These are phyloP conservation scores for Periophthalmodon schlosseri DNA, from an alignment of 2,113 vertebrate species.

Conservation along the genomic window DNA sequence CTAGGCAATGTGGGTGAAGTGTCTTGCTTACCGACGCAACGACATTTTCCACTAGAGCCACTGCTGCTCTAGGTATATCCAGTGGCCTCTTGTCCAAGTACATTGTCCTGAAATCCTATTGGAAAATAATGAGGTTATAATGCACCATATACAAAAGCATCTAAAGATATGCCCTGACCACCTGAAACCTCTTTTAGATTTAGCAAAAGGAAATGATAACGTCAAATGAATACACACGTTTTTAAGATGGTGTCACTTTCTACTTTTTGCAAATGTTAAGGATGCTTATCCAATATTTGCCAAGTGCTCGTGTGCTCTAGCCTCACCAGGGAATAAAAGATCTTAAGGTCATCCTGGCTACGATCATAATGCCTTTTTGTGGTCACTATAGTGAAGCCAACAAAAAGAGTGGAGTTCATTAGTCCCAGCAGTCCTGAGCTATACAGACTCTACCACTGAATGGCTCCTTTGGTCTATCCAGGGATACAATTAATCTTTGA, in stretches of 20 bases:
- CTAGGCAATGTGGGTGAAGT: too few relatives aligned
- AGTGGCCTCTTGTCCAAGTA: too few relatives aligned
- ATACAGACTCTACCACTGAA: not conserved
- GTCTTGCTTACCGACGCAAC: too few relatives aligned
- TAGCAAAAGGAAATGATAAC: not conserved
- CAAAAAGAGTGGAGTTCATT: slow-evolving; percentile 24
- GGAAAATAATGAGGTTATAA: too few relatives aligned
- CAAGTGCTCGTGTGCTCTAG: not conserved
- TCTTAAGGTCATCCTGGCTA: slow-evolving; percentile 49
- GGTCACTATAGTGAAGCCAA: slow-evolving; percentile 13
- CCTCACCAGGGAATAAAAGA: slow-evolving; percentile 32
- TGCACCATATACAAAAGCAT: too few relatives aligned
- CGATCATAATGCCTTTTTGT: slow-evolving; percentile 42
- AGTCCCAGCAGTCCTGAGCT: slow-evolving; percentile 14
- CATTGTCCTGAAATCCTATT: too few relatives aligned
- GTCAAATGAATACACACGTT: not conserved
- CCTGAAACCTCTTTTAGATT: not conserved
- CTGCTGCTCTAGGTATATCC: too few relatives aligned
- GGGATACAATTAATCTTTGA: slow-evolving; percentile 3
- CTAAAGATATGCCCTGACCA: not conserved
- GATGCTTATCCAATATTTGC: slow-evolving; percentile 18
- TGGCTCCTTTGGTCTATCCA: not conserved
- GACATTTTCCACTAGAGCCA: too few relatives aligned
- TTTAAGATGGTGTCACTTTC: not conserved
- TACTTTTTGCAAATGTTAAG: not conserved